Conservation (phyloP, 2,888 invertebrate species). For the Zele albiditarsus region DNA sequence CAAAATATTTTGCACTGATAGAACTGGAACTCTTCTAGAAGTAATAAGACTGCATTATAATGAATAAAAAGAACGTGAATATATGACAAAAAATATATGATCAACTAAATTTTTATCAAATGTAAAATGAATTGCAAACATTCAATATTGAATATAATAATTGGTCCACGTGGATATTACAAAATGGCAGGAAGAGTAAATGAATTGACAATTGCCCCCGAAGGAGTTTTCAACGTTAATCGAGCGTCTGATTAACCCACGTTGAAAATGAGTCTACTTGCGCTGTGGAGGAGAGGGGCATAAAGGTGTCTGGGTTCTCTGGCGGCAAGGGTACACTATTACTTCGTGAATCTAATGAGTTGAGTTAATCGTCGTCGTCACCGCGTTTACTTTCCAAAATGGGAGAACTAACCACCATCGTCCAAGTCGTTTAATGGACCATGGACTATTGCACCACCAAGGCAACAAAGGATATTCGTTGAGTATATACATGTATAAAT, state of each 20-base stretch:
- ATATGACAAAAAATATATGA: too few species aligned
- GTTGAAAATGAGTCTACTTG: constrained; percentile 12
- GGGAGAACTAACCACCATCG: background rate
- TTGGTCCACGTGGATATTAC: background rate
- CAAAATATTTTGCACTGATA: background rate
- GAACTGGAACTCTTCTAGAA: too few species aligned
- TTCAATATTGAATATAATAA: background rate
- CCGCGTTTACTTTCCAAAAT: constrained; percentile 26
- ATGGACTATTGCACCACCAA: background rate
- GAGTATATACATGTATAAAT: background rate
- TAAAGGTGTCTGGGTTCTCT: background rate
- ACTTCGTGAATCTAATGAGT: constrained; percentile 51
- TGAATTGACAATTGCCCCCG: constrained; percentile 26
- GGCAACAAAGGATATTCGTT: constrained; percentile 4
- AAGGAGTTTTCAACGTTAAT: constrained; percentile 34
- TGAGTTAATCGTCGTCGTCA: constrained; percentile 51
- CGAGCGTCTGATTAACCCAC: constrained; percentile 39
- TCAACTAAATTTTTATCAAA: too few species aligned
- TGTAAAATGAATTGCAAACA: background rate
- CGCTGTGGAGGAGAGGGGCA: background rate
- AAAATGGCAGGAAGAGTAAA: constrained; percentile 8
- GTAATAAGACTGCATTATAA: too few species aligned
- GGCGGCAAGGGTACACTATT: constrained; percentile 43
- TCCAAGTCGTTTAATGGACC: constrained; percentile 51
- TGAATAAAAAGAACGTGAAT: too few species aligned